These are phyloP conservation scores for Sebastes paucispinis DNA, from an alignment of 2,797 vertebrate species.

Conservation along the genomic window DNA sequence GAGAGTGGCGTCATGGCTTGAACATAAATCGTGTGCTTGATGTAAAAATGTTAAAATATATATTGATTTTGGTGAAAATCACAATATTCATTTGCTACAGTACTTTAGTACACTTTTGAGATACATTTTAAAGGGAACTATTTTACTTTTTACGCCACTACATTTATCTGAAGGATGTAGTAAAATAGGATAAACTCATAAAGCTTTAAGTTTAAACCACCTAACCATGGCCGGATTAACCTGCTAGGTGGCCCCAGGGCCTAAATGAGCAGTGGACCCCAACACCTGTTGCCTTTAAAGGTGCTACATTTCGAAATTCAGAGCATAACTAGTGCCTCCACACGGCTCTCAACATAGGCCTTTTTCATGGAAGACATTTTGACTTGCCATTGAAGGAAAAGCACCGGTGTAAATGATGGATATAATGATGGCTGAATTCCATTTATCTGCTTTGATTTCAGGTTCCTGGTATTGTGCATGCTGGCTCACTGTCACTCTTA, in stretches of 20 bases:
- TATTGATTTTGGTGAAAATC: background rate
- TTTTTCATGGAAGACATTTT: no score
- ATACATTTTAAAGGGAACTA: background rate
- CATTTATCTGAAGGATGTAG: background rate
- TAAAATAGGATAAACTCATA: background rate
- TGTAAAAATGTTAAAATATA: background rate
- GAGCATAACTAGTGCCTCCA: no score
- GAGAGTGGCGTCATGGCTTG: conserved; percentile 1
- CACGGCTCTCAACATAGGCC: no score
- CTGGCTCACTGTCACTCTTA: no score
- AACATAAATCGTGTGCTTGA: background rate
- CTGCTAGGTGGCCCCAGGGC: background rate
- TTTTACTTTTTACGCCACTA: background rate
- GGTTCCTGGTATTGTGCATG: no score
- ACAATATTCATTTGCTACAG: background rate
- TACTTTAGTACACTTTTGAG: background rate
- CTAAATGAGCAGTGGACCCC: background rate
- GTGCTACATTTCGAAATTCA: no score
- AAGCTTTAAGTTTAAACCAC: background rate
- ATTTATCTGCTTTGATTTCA: no score
- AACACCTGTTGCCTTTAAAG: no score
- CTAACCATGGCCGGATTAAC: background rate
- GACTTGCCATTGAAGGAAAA: no score
- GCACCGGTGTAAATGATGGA: no score
- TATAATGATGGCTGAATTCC: no score